A percentile compares a stretch with the other conserved stretches of the same genome.
Conservation (phyloP, 2,888 invertebrate species). For the Caenorhabditis sulstoni region DNA sequence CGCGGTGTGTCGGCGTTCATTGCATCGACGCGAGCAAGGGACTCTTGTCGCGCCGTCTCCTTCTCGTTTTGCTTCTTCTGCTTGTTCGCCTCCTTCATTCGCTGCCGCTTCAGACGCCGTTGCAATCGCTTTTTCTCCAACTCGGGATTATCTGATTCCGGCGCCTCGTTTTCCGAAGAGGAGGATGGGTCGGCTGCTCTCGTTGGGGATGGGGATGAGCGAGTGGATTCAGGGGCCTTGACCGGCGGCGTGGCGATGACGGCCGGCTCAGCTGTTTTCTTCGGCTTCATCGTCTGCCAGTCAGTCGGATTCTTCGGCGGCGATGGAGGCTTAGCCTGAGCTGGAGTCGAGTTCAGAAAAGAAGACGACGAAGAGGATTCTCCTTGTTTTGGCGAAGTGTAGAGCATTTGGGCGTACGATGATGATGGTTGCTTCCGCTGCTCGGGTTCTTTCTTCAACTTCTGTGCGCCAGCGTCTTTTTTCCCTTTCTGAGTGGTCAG, state of each 20-base stretch:
- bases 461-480: background rate
- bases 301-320: constrained; percentile 5
- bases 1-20: constrained; percentile 12
- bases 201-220: background rate
- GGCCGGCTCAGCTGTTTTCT: constrained; percentile 26
- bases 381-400: background rate
- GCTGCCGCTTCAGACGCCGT: constrained; percentile 25
- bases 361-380: background rate
- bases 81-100: constrained; percentile 13
- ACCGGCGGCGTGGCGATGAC: background rate
- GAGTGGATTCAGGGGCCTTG: background rate
- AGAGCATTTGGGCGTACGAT: constrained; percentile 43
- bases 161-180: constrained; percentile 17
- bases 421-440: constrained; percentile 14
- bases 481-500: too few species aligned
- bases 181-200: constrained; percentile 2
- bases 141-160: constrained; percentile 22
- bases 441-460: too few species aligned
- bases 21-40: constrained; percentile 14
- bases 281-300: constrained; percentile 38
- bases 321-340: background rate
- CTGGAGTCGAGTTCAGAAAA: background rate
- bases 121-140: constrained; percentile 30
- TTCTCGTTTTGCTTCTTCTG: constrained; percentile 27
- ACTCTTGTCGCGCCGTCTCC: constrained; percentile 33